A percentile compares a stretch with the other conserved stretches of the same genome.
These are phyloP conservation scores for Chaetops frenatus DNA, from an alignment of 2,113 vertebrate species.

Conservation along the genomic window DNA sequence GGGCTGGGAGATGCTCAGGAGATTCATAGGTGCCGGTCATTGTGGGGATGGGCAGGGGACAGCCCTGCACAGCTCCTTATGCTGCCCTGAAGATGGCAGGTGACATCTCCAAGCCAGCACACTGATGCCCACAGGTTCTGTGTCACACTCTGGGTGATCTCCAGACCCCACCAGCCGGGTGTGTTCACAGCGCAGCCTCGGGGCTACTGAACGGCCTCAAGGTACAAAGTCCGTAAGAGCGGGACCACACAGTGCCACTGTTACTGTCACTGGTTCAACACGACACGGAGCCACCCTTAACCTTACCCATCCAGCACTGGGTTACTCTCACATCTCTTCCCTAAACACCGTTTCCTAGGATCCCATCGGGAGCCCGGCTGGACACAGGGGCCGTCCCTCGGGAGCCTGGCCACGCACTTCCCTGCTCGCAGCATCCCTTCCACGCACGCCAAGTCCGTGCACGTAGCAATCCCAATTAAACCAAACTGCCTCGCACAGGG, in stretches of 20 bases:
- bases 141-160: neutral
- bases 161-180: rapidly evolving
- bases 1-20: neutral
- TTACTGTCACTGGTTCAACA: rapidly evolving
- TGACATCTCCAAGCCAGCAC: neutral
- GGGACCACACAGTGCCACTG: rapidly evolving
- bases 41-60: rapidly evolving
- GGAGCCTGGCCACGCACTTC: neutral
- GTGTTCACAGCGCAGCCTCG: neutral
- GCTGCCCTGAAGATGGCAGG: rapidly evolving
- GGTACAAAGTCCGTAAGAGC: rapidly evolving
- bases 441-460: neutral
- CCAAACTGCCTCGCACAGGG: neutral
- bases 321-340: neutral
- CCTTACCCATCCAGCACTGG: neutral
- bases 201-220: neutral
- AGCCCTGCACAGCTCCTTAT: neutral
- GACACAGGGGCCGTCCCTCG: rapidly evolving
- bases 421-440: neutral
- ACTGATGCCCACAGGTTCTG: rapidly evolving
- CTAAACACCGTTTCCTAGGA: neutral
- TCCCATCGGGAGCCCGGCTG: rapidly evolving
- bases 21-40: neutral
- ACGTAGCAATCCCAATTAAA: slow-evolving; percentile 47
- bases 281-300: rapidly evolving